Evolutionary conservation across 2,888 invertebrate genomes (phyloP).

Genomic region (Drosophila stalkeri): DNA sequence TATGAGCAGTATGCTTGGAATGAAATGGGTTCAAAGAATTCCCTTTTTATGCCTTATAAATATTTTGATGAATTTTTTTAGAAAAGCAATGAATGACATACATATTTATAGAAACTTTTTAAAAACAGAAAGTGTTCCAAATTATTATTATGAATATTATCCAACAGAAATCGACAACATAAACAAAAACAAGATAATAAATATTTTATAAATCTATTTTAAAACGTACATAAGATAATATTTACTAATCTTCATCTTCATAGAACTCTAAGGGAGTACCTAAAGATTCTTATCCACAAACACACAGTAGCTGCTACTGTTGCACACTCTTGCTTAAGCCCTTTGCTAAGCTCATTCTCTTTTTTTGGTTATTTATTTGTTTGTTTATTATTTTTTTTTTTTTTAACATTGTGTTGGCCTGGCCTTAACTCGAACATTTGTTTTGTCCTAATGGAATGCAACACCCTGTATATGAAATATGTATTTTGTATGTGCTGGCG

Average conservation of each 20-base stretch:
- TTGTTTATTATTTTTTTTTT: not conserved
- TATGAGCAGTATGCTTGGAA: not conserved
- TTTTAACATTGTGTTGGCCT: not conserved
- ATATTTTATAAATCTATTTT: not conserved
- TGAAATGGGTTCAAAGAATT: not conserved
- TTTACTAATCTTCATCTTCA: not conserved
- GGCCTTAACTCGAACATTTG: not conserved
- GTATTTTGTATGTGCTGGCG: slow-evolving; percentile 55
- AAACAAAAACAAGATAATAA: too few species aligned
- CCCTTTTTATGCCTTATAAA: not conserved
- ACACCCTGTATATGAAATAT: slow-evolving; percentile 64
- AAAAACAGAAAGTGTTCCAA: not conserved
- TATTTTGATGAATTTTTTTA: not conserved
- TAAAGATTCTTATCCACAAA: not conserved
- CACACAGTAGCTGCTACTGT: slow-evolving; percentile 16
- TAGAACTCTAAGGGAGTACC: not conserved
- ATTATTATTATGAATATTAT: not conserved
- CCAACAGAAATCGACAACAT: not conserved
- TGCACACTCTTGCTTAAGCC: not conserved
- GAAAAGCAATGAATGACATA: not conserved
- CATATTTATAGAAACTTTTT: not conserved
- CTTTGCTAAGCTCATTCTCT: not conserved
- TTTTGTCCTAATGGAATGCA: not conserved
- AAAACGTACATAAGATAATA: not conserved
- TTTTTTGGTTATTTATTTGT: not conserved